Conservation (phyloP, 2,888 invertebrate species). For the Hyalella azteca region DNA sequence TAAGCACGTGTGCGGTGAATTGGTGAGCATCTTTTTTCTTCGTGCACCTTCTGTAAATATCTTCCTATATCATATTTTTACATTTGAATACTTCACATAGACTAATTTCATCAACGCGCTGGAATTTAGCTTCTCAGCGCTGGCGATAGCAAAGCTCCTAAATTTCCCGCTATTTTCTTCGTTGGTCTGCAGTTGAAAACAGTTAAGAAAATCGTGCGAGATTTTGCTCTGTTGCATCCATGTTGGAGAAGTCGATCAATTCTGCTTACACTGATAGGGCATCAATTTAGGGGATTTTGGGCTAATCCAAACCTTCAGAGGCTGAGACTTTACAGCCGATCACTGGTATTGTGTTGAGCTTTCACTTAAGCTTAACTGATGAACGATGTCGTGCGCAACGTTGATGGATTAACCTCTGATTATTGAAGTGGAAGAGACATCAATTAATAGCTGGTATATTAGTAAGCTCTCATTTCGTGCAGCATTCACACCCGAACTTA, state of each 20-base stretch:
- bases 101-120: too few species aligned
- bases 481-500: too few species aligned
- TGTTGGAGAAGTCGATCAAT: background rate
- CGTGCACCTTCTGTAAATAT: too few species aligned
- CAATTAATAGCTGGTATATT: constrained; percentile 16
- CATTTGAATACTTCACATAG: too few species aligned
- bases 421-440: constrained; percentile 23
- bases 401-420: constrained; percentile 13
- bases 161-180: too few species aligned
- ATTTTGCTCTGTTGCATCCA: background rate
- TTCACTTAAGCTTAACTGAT: constrained; percentile 7
- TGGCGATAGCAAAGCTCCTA: too few species aligned
- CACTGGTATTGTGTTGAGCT: constrained; percentile 10
- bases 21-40: too few species aligned
- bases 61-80: too few species aligned
- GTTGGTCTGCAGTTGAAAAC: too few species aligned
- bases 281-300: background rate
- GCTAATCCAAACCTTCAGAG: background rate
- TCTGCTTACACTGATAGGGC: background rate
- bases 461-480: too few species aligned
- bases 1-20: too few species aligned
- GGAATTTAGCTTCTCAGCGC: too few species aligned
- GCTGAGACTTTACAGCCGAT: background rate
- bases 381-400: background rate
- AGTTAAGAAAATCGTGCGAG: background rate